Conservation (phyloP, 2,888 invertebrate genomes). For the Belgica antarctica region DNA sequence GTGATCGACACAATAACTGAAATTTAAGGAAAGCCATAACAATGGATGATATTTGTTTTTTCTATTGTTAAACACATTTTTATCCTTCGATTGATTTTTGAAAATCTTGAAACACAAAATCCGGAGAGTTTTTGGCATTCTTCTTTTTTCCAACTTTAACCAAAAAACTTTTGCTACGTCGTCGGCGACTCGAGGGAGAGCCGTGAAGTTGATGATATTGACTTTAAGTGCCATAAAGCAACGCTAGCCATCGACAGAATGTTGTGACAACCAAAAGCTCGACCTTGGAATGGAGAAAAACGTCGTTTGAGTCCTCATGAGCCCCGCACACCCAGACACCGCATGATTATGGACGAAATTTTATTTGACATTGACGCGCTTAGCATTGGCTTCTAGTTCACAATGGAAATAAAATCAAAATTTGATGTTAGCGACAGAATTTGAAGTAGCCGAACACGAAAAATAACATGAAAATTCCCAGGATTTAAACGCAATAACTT, state of each 20-base stretch:
- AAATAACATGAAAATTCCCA: background rate
- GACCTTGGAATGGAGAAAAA: background rate
- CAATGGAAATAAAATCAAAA: background rate
- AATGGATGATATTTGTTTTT: slow-evolving; percentile 43
- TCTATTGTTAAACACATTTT: slow-evolving; percentile 40
- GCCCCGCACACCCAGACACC: background rate
- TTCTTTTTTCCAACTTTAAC: background rate
- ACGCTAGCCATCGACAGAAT: slow-evolving; percentile 23
- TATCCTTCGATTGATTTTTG: background rate
- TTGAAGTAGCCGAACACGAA: background rate
- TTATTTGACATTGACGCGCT: background rate
- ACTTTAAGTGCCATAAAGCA: slow-evolving; percentile 27
- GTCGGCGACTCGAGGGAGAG: too few relatives aligned
- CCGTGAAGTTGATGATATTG: background rate
- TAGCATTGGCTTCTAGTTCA: background rate
- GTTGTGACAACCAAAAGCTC: background rate
- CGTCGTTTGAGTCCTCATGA: background rate
- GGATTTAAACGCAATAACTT: background rate
- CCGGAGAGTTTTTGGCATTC: background rate
- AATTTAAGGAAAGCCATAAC: slow-evolving; percentile 47
- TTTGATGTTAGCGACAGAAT: background rate
- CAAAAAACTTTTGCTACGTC: too few relatives aligned
- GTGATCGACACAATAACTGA: slow-evolving; percentile 60
- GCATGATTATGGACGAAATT: background rate
- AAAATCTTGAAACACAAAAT: background rate